phyloP scores from a whole-genome alignment of 1,140 invertebrate genomes.

The Geopemphigus sp. region DNA sequence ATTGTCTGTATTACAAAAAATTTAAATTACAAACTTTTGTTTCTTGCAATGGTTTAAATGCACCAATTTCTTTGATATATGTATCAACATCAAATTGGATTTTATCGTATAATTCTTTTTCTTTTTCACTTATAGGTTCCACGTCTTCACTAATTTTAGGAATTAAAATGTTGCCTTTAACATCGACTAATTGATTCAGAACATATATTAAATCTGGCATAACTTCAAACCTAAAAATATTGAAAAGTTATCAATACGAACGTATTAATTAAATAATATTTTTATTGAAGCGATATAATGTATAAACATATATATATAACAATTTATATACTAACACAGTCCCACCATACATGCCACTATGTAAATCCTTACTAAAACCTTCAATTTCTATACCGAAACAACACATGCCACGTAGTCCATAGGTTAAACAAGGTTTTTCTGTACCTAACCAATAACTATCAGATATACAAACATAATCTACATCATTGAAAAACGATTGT shows the following conservation, averaged over 20 bases:
- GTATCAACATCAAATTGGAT: slow-evolving; percentile 89
- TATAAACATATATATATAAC: not conserved
- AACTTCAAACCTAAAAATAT: slow-evolving; percentile 67
- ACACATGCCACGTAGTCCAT: slow-evolving; percentile 89
- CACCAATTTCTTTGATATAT: slow-evolving; percentile 73
- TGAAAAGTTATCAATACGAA: slow-evolving; percentile 12
- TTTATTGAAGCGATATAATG: not conserved
- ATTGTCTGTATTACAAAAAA: not conserved
- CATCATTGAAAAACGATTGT: slow-evolving; percentile 73
- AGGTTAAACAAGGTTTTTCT: slow-evolving; percentile 94
- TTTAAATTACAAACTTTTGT: slow-evolving; percentile 56
- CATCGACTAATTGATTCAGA: slow-evolving; percentile 77
- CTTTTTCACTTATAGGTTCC: slow-evolving; percentile 70
- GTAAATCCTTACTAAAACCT: slow-evolving; percentile 88
- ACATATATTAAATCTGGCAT: slow-evolving; percentile 86
- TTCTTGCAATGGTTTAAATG: slow-evolving; percentile 69
- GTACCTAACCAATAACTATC: slow-evolving; percentile 99
- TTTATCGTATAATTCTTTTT: slow-evolving; percentile 74
- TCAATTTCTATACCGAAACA: slow-evolving; percentile 89
- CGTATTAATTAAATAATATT: not conserved
- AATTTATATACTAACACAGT: slow-evolving; percentile 66
- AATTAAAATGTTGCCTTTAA: slow-evolving; percentile 79
- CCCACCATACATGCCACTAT: slow-evolving; percentile 93
- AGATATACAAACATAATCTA: slow-evolving; percentile 96
- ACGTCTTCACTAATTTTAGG: slow-evolving; percentile 79